These are phyloP conservation scores for Odontamblyopus rebecca DNA, from an alignment of 2,797 vertebrate species.

Conservation along the genomic window DNA sequence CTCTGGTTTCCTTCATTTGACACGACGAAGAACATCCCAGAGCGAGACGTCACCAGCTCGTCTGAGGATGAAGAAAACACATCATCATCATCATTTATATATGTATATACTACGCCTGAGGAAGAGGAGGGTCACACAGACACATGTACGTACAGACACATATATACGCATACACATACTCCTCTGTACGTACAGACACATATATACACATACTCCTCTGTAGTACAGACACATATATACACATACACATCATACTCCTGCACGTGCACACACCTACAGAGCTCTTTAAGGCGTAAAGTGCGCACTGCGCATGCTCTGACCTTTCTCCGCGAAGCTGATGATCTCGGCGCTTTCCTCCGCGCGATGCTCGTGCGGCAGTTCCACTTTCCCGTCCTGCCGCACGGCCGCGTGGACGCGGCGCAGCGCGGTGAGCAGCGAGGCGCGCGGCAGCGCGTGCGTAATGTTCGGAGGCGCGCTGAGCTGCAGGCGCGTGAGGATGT, in stretches of 20 bases:
- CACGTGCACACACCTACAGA: no score
- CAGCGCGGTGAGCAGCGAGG: constrained; percentile 93
- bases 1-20: constrained; percentile 97
- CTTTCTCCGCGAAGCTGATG: constrained; percentile 97
- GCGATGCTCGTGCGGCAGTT: constrained; percentile 93
- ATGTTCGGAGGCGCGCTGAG: constrained; percentile 84
- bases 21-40: constrained; percentile 93
- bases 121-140: no score
- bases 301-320: constrained; percentile 59
- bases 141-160: no score
- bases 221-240: no score
- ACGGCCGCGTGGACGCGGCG: constrained; percentile 89
- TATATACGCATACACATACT: no score
- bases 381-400: constrained; percentile 88
- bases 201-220: no score
- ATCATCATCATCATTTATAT: no score
- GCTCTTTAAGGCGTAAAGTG: no score
- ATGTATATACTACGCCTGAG: no score
- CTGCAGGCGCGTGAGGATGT: constrained; percentile 86
- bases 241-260: no score
- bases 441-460: constrained; percentile 84
- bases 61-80: constrained; percentile 70
- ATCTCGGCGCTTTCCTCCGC: constrained; percentile 91
- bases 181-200: no score
- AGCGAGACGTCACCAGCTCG: constrained; percentile 87